Conservation (phyloP, 2,797 vertebrate genomes). For the Anguilla pacifica region DNA sequence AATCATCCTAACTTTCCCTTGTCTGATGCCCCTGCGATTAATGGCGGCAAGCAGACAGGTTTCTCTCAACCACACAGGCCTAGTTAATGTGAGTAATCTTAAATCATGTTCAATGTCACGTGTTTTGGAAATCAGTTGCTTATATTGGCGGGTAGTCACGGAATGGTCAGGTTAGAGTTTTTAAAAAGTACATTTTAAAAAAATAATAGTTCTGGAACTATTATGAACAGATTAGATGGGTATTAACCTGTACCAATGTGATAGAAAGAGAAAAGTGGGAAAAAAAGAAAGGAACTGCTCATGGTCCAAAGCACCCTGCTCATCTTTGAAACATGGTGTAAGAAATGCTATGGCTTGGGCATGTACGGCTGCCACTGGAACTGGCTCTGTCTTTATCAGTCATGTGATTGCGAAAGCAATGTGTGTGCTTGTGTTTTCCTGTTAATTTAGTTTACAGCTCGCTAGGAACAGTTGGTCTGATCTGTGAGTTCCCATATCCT, state of each 20-base stretch:
- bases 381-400: too few relatives aligned
- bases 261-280: too few relatives aligned
- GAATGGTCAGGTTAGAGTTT: neutral
- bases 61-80: neutral
- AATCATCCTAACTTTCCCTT: neutral
- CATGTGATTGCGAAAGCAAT: neutral
- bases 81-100: neutral
- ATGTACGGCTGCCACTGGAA: too few relatives aligned
- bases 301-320: too few relatives aligned
- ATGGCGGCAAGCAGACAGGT: neutral
- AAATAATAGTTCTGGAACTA: too few relatives aligned
- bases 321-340: too few relatives aligned
- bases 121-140: neutral
- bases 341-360: too few relatives aligned
- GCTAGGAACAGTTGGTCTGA: slow-evolving; percentile 7
- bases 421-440: neutral
- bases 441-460: slow-evolving; percentile 3
- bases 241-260: too few relatives aligned
- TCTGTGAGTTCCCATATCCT: neutral
- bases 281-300: too few relatives aligned
- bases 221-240: too few relatives aligned
- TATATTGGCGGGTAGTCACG: neutral
- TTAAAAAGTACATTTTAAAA: neutral
- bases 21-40: too few relatives aligned
- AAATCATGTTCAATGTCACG: neutral